phyloP scores from a whole-genome alignment of 2,888 invertebrate genomes.

The Andrena bicolor region DNA sequence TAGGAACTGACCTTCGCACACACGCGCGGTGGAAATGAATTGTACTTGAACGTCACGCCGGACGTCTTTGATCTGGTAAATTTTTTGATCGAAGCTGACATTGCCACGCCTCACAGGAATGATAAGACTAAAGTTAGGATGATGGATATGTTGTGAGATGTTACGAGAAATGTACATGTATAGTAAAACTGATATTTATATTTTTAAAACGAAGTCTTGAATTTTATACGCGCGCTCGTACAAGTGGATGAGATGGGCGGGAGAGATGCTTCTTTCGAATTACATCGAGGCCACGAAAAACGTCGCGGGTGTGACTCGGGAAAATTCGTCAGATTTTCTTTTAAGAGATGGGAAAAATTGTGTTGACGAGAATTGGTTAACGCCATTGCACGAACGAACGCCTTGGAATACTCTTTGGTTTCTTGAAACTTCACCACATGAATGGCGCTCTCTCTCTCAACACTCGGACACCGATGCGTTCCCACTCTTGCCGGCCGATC shows the following conservation, averaged over 20 bases:
- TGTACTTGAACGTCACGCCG: conserved; percentile 74
- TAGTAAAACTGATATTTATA: not conserved
- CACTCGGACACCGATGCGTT: conserved; percentile 92
- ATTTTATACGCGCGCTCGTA: no score
- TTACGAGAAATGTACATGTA: no score
- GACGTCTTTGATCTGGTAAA: conserved; percentile 64
- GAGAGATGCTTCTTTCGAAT: no score
- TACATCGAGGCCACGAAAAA: not conserved
- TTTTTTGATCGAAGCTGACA: conserved; percentile 77
- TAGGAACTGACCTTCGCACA: conserved; percentile 75
- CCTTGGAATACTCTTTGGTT: not conserved
- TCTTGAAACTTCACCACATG: conserved; percentile 88
- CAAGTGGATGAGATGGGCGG: no score
- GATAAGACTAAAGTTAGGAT: conserved; percentile 78
- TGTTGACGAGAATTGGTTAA: no score
- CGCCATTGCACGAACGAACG: no score
- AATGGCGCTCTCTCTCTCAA: conserved; percentile 97
- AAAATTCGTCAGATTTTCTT: not conserved
- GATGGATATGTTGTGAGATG: conserved; percentile 69
- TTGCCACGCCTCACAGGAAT: conserved; percentile 77
- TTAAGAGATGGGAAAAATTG: not conserved
- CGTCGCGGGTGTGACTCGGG: not conserved
- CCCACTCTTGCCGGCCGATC: conserved; percentile 95
- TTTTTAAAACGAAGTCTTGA: no score
- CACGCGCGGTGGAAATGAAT: conserved; percentile 78